These are phyloP conservation scores for Aplidium turbinatum DNA, from an alignment of 23 tunicate species.

Conservation along the genomic window DNA sequence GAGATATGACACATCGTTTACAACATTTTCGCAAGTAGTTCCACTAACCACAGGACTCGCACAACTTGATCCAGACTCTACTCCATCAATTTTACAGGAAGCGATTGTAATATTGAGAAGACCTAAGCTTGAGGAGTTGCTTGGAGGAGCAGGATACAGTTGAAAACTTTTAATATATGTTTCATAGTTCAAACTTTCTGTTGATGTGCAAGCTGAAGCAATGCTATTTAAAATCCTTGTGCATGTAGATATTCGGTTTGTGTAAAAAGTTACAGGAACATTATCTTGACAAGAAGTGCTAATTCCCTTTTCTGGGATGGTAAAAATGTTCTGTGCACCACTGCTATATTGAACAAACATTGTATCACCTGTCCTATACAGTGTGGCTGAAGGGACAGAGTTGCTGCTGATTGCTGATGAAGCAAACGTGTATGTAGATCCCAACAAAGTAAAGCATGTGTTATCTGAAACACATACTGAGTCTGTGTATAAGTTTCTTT, in stretches of 20 bases:
- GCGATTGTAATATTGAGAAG: no score
- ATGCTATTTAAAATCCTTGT: slow-evolving; percentile 10
- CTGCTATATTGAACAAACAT: slow-evolving; percentile 12
- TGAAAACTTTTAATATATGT: slow-evolving; percentile 46
- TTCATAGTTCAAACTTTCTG: slow-evolving; percentile 31
- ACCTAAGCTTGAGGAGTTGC: not conserved
- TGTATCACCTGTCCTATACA: slow-evolving; percentile 40
- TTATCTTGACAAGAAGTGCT: slow-evolving; percentile 48
- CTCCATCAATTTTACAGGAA: no score
- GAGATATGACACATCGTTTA: slow-evolving; percentile 28
- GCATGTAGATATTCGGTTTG: slow-evolving; percentile 22
- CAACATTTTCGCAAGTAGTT: slow-evolving; percentile 14
- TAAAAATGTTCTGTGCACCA: slow-evolving; percentile 30
- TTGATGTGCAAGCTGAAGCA: slow-evolving; percentile 15
- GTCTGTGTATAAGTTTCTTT: slow-evolving; percentile 36
- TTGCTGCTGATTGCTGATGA: slow-evolving; percentile 4
- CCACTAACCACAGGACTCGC: not conserved
- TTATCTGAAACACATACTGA: slow-evolving; percentile 24
- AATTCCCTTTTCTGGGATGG: slow-evolving; percentile 36
- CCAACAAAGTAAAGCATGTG: slow-evolving; percentile 35
- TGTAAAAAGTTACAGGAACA: slow-evolving; percentile 45
- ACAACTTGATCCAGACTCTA: no score
- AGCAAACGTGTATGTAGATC: slow-evolving; percentile 32
- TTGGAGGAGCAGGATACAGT: slow-evolving; percentile 28
- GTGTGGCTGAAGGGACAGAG: slow-evolving; percentile 7